These are phyloP conservation scores for Apodemus agrarius DNA, from an alignment of 2,797 vertebrate species.

Conservation along the genomic window DNA sequence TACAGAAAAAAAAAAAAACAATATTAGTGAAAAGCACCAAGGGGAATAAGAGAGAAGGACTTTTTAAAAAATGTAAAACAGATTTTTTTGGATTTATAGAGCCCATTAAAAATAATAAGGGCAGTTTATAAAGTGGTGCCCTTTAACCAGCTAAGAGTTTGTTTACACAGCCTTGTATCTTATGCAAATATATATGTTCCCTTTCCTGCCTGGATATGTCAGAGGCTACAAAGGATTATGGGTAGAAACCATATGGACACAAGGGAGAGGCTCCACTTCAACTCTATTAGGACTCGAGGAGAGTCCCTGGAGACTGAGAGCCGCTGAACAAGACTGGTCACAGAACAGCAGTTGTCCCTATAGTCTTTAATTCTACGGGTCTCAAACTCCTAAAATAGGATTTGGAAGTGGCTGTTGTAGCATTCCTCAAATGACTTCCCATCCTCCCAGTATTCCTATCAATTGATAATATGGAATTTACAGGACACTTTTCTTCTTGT, in stretches of 20 bases:
- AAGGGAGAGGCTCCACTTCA: not conserved
- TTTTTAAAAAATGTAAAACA: conserved; percentile 8
- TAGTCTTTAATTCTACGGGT: conserved; percentile 9
- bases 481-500: conserved; percentile 34
- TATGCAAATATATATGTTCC: conserved; percentile 54
- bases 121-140: conserved; percentile 52
- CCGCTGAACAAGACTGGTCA: conserved; percentile 9
- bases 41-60: not conserved
- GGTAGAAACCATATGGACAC: not conserved
- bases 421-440: conserved; percentile 48
- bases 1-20: not conserved
- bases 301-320: not conserved
- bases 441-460: not conserved
- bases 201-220: conserved; percentile 30
- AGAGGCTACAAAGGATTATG: not conserved
- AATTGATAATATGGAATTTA: conserved; percentile 10
- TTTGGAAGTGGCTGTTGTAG: conserved; percentile 12
- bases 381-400: conserved; percentile 46
- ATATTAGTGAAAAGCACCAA: not conserved
- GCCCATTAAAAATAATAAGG: not conserved
- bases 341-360: not conserved
- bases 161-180: conserved; percentile 57
- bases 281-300: not conserved
- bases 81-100: conserved; percentile 8
- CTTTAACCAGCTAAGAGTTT: conserved; percentile 35